These are phyloP conservation scores for Tympanuchus pallidicinctus DNA, from an alignment of 2,113 vertebrate genomes.

Conservation along the genomic window DNA sequence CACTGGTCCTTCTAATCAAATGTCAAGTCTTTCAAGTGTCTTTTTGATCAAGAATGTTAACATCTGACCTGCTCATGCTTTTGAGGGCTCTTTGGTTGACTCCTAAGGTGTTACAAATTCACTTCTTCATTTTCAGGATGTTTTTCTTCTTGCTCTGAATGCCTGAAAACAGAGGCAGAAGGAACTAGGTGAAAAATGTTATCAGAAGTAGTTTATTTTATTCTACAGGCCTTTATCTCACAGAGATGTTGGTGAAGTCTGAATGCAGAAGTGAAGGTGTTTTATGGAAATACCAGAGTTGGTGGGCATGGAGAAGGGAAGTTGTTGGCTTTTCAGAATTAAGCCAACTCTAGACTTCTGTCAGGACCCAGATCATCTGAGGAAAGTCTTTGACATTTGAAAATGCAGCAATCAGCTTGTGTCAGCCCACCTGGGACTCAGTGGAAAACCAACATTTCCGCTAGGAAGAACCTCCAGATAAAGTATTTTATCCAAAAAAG, in stretches of 20 bases:
- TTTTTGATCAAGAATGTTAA: neutral
- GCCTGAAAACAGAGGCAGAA: neutral
- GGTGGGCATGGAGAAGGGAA: neutral
- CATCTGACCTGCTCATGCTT: neutral
- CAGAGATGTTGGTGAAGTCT: neutral
- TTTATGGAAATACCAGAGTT: neutral
- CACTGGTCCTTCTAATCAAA: neutral
- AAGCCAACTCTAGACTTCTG: neutral
- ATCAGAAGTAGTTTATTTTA: neutral
- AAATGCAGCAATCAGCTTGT: neutral
- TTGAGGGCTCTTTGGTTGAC: neutral
- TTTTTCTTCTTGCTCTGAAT: neutral
- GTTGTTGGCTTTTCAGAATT: neutral
- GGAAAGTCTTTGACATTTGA: slow-evolving; percentile 11
- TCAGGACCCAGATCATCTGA: neutral
- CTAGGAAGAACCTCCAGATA: slow-evolving; percentile 29
- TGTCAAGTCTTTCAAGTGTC: neutral
- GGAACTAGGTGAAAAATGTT: neutral
- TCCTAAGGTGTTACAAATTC: neutral
- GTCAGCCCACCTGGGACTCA: slow-evolving; percentile 16
- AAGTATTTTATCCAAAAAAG: neutral
- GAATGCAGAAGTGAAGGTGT: neutral
- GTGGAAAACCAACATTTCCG: slow-evolving; percentile 14
- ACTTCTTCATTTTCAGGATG: neutral
- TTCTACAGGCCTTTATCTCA: neutral